These are phyloP conservation scores for Eutrigla gurnardus DNA, from an alignment of 2,797 vertebrate species.

Conservation along the genomic window DNA sequence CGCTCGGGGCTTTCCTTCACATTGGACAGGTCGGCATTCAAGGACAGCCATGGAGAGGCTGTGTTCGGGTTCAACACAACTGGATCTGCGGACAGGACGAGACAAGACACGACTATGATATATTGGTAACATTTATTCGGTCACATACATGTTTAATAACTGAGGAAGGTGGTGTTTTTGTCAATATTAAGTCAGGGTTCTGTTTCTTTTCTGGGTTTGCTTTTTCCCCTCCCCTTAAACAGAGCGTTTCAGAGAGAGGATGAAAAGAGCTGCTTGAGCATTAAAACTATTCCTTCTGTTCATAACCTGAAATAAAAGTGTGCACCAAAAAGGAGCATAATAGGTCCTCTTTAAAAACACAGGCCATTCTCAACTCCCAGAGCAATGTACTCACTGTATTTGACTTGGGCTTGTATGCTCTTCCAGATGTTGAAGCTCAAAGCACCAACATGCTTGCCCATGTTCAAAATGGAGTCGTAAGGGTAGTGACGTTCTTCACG, in stretches of 20 bases:
- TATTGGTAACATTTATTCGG: neutral
- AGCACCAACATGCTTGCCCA: conserved; percentile 78
- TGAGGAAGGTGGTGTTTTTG: neutral
- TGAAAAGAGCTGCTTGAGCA: too few relatives aligned
- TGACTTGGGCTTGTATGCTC: conserved; percentile 73
- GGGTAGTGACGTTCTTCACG: conserved; percentile 56
- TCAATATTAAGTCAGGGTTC: neutral
- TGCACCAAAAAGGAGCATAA: too few relatives aligned
- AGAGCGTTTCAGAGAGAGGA: too few relatives aligned
- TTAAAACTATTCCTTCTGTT: too few relatives aligned
- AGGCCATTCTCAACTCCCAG: neutral
- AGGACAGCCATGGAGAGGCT: conserved; percentile 82
- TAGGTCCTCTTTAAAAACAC: neutral
- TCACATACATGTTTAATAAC: neutral
- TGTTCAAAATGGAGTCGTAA: conserved; percentile 70
- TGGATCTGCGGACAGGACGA: conserved; percentile 64
- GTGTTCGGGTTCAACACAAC: conserved; percentile 83
- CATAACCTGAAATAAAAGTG: too few relatives aligned
- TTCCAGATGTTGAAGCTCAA: conserved; percentile 84
- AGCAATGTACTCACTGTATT: conserved; percentile 76
- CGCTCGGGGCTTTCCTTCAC: conserved; percentile 74
- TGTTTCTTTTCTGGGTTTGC: too few relatives aligned
- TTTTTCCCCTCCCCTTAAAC: too few relatives aligned
- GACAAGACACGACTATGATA: neutral
- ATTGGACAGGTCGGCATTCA: conserved; percentile 77